Conservation (phyloP, 2,888 invertebrate species). For the Epirrhoe alternata region DNA sequence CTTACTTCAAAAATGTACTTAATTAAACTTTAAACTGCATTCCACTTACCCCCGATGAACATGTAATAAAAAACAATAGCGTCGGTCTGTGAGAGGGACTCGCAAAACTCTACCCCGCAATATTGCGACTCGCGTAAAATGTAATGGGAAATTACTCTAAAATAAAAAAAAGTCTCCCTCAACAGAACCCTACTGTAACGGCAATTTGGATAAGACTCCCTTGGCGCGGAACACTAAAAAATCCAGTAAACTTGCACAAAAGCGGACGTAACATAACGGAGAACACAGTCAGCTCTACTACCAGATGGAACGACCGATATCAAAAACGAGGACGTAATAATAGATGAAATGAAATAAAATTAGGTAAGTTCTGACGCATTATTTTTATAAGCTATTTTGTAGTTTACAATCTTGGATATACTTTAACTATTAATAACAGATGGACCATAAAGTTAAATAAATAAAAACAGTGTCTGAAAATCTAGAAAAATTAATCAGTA, state of each 20-base stretch:
- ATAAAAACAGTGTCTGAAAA: too few relatives aligned
- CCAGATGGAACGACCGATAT: not conserved
- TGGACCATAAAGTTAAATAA: too few relatives aligned
- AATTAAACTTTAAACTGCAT: conserved; percentile 45
- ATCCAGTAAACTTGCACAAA: conserved; percentile 63
- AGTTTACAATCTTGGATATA: too few relatives aligned
- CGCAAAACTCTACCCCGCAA: conserved; percentile 73
- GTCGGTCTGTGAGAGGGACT: conserved; percentile 45
- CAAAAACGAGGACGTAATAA: not conserved
- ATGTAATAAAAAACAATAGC: conserved; percentile 54
- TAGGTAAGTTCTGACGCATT: too few relatives aligned
- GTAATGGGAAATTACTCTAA: conserved; percentile 82
- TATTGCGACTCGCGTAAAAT: conserved; percentile 71
- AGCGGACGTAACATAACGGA: not conserved
- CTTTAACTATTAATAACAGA: too few relatives aligned
- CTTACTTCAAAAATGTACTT: conserved; percentile 31
- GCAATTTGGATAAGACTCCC: conserved; percentile 79
- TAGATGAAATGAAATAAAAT: too few relatives aligned
- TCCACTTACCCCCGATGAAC: conserved; percentile 35
- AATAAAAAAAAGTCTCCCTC: conserved; percentile 76
- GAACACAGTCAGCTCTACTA: not conserved
- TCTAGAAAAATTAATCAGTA: too few relatives aligned
- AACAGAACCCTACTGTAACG: conserved; percentile 74
- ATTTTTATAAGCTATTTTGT: too few relatives aligned
- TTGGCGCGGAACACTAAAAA: conserved; percentile 72